These are phyloP conservation scores for Parapristionchus giblindavisi DNA, from an alignment of 2,888 invertebrate genomes.

Conservation along the genomic window DNA sequence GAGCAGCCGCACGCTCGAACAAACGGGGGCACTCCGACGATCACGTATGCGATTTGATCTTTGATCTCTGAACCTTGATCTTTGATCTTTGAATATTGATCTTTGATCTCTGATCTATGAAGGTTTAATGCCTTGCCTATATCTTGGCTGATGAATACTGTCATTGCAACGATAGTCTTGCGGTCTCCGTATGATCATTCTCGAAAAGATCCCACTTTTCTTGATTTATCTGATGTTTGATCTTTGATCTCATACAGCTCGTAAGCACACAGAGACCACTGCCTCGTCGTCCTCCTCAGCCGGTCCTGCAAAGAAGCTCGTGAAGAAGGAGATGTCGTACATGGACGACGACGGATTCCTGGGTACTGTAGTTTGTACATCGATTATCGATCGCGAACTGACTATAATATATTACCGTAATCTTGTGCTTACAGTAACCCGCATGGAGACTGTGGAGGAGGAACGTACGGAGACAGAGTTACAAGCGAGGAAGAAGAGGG, in stretches of 20 bases:
- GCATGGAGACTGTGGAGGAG: slow-evolving; percentile 23
- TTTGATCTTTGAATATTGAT: no score
- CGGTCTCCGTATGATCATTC: no score
- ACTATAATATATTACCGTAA: not conserved
- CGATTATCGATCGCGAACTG: not conserved
- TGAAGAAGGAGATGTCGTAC: slow-evolving; percentile 28
- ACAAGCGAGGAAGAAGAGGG: slow-evolving; percentile 2
- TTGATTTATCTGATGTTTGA: no score
- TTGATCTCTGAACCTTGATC: no score
- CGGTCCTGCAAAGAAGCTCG: slow-evolving; percentile 10
- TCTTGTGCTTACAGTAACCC: slow-evolving; percentile 27
- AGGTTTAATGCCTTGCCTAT: no score
- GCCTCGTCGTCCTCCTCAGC: not conserved
- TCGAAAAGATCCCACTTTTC: no score
- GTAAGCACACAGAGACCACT: not conserved
- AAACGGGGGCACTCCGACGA: slow-evolving; percentile 10
- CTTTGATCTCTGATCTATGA: no score
- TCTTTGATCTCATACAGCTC: slow-evolving; percentile 3
- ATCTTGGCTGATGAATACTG: no score
- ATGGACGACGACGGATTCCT: slow-evolving; percentile 36
- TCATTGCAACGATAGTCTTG: no score
- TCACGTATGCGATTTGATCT: slow-evolving; percentile 19
- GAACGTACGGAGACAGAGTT: not conserved
- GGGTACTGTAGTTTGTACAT: slow-evolving; percentile 9
- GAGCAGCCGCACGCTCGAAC: not conserved